Conservation (phyloP, 2,888 invertebrate genomes). For the Caenorhabditis auriculariae region DNA sequence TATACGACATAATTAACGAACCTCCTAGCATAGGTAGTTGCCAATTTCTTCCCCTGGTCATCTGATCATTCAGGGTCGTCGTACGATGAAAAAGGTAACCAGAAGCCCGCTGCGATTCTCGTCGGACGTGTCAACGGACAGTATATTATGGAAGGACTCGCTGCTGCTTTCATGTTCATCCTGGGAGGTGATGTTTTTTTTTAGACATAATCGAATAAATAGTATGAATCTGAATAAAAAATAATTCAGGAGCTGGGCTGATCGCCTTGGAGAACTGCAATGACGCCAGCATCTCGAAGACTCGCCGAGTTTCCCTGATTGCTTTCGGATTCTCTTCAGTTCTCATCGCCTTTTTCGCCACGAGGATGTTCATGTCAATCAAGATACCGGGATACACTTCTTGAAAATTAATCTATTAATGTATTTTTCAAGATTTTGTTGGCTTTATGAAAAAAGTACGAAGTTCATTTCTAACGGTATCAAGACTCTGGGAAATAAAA, state of each 20-base stretch:
- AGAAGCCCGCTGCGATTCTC: conserved; percentile 77
- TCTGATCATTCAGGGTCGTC: conserved; percentile 76
- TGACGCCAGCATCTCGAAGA: conserved; percentile 74
- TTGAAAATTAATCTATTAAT: no score
- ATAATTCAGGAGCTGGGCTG: conserved; percentile 78
- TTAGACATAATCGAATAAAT: no score
- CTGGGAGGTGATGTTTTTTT: conserved; percentile 75
- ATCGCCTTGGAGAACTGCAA: conserved; percentile 93
- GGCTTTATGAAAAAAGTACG: no score
- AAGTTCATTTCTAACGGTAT: no score
- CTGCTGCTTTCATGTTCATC: conserved; percentile 93
- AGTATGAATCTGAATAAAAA: no score
- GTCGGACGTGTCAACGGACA: conserved; percentile 82
- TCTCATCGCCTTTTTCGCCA: conserved; percentile 84
- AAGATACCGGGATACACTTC: conserved; percentile 80
- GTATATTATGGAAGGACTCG: conserved; percentile 98
- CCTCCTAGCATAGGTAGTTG: conserved; percentile 86
- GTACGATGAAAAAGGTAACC: conserved; percentile 95
- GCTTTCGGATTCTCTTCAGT: conserved; percentile 89
- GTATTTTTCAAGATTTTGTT: no score
- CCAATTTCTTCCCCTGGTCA: no score
- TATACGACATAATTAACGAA: conserved; percentile 98
- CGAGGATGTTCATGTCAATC: conserved; percentile 97
- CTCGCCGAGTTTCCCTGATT: conserved; percentile 85
- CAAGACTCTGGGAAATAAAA: no score